Conservation (phyloP, 2,113 vertebrate genomes). For the Garra rufa region DNA sequence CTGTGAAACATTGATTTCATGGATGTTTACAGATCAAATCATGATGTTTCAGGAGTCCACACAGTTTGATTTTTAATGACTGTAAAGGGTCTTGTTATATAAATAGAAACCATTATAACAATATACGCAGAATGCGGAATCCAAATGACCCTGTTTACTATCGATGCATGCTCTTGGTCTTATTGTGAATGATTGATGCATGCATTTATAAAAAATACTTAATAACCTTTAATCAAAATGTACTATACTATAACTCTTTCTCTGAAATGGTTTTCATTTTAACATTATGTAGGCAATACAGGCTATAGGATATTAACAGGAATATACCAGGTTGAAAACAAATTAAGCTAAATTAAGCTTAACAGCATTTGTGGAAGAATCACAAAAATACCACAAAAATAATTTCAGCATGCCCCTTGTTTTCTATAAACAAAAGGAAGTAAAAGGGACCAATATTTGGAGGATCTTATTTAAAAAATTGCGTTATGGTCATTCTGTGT, state of each 20-base stretch:
- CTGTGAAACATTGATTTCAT: constrained; percentile 30
- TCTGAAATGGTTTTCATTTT: not conserved
- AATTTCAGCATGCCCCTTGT: not conserved
- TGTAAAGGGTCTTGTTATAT: not conserved
- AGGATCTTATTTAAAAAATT: not conserved
- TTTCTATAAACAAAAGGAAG: not conserved
- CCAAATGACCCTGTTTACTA: not conserved
- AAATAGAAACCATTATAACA: not conserved
- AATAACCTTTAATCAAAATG: not conserved
- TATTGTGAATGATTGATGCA: not conserved
- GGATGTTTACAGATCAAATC: not conserved
- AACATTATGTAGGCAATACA: not conserved
- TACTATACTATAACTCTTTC: not conserved
- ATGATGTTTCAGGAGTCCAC: constrained; percentile 9
- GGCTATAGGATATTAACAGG: not conserved
- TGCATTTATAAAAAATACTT: not conserved
- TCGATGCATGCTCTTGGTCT: not conserved
- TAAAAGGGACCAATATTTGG: not conserved
- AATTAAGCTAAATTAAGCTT: not conserved
- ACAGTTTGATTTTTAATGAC: not conserved
- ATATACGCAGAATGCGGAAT: not conserved
- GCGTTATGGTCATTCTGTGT: no score
- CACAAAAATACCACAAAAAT: not conserved
- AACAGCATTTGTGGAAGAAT: not conserved
- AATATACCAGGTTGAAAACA: not conserved